Evolutionary conservation across 2,797 vertebrate species (phyloP).

Genomic region (Esox masquinongy): DNA sequence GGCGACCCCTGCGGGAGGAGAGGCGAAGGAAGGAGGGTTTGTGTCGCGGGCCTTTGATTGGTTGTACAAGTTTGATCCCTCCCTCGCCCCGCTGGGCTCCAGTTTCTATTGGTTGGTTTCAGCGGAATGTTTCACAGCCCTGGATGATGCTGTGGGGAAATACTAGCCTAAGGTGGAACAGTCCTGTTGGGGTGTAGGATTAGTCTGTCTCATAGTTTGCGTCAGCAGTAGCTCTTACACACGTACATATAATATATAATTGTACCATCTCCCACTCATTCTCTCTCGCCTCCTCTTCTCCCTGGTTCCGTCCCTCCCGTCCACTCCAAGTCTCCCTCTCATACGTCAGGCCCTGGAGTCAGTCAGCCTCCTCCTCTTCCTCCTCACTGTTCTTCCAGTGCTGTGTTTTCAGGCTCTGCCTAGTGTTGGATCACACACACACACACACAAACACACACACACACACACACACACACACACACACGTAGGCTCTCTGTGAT

Average conservation of each 20-base stretch:
- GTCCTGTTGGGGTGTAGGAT: background rate
- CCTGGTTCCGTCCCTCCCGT: slow-evolving; percentile 51
- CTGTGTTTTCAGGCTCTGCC: slow-evolving; percentile 24
- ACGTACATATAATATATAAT: slow-evolving; percentile 47
- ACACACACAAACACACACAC: background rate
- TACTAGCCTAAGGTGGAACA: background rate
- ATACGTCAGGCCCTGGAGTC: background rate
- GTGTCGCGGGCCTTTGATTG: background rate
- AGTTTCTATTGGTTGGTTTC: background rate
- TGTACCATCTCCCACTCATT: slow-evolving; percentile 69
- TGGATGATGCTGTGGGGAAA: background rate
- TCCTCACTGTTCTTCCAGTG: slow-evolving; percentile 14
- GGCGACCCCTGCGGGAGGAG: background rate
- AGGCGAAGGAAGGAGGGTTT: background rate
- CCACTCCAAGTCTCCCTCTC: slow-evolving; percentile 50
- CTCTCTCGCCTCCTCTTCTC: slow-evolving; percentile 67
- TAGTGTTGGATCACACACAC: slow-evolving; percentile 12
- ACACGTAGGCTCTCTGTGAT: background rate
- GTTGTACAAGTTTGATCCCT: background rate
- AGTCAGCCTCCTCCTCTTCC: slow-evolving; percentile 21
- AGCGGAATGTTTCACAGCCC: background rate
- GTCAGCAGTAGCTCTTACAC: slow-evolving; percentile 62
- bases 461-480: background rate
- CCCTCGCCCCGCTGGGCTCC: background rate
- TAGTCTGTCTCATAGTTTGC: slow-evolving; percentile 60